phyloP scores from a whole-genome alignment of 2,797 vertebrate genomes.

The Cryptoblepharus egeriae region DNA sequence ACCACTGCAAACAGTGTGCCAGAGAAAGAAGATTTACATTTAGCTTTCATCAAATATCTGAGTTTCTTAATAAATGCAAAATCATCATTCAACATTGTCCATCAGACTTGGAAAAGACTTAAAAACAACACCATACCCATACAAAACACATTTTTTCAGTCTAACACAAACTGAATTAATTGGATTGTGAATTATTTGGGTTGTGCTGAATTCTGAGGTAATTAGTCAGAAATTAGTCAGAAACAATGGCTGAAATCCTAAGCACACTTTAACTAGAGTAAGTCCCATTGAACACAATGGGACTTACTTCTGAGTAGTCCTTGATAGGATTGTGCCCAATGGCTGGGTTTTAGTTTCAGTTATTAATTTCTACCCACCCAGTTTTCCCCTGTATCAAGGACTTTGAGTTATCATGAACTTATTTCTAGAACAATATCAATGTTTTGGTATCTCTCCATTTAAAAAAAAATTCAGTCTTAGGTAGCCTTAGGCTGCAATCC shows the following conservation, averaged over 20 bases:
- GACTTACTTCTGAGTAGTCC: too few species aligned
- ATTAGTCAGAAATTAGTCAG: neutral
- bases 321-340: too few species aligned
- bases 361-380: neutral
- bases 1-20: constrained; percentile 34
- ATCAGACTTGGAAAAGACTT: constrained; percentile 20
- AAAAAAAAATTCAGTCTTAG: too few species aligned
- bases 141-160: neutral
- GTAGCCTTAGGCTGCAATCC: too few species aligned
- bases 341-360: neutral
- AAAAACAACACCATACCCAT: neutral
- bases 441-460: neutral
- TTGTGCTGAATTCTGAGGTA: neutral
- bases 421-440: neutral
- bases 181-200: neutral
- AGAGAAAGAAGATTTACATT: constrained; percentile 26
- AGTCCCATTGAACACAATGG: too few species aligned
- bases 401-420: neutral
- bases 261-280: too few species aligned
- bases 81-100: neutral
- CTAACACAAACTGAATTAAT: neutral
- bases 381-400: neutral
- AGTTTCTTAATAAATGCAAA: constrained; percentile 42
- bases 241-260: too few species aligned
- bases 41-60: constrained; percentile 44